A percentile compares a stretch with the other conserved stretches of the same genome.
These are phyloP conservation scores for Andricus quercusramuli DNA, from an alignment of 2,888 invertebrate species.

Conservation along the genomic window DNA sequence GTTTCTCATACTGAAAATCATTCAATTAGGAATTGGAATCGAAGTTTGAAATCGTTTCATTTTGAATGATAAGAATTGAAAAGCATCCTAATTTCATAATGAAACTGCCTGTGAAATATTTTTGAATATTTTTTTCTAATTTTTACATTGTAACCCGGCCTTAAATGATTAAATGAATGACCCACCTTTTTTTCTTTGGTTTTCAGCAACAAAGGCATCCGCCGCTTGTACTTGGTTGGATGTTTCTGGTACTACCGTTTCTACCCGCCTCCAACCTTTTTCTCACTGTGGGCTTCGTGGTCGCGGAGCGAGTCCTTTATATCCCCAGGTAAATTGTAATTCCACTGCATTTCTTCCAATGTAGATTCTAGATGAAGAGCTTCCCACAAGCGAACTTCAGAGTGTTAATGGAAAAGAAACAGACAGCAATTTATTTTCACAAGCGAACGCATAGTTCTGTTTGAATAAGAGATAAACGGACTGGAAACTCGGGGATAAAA, in stretches of 20 bases:
- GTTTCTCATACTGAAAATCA: no score
- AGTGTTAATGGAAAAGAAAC: not conserved
- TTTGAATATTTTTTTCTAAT: not conserved
- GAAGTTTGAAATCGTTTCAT: no score
- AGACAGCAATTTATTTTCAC: not conserved
- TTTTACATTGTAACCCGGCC: accelerated
- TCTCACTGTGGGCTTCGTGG: conserved; percentile 90
- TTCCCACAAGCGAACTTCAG: not conserved
- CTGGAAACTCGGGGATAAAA: not conserved
- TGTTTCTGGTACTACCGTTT: conserved; percentile 90
- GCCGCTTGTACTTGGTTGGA: conserved; percentile 84
- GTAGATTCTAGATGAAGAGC: not conserved
- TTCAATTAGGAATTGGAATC: no score
- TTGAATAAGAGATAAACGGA: conserved; percentile 2
- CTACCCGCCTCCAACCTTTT: conserved; percentile 92
- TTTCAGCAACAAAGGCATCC: conserved; percentile 85
- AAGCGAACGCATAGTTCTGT: not conserved
- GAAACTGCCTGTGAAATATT: not conserved
- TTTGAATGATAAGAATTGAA: no score
- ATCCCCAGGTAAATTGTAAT: conserved; percentile 85
- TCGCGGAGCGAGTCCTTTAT: conserved; percentile 93
- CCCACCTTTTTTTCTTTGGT: conserved; percentile 55
- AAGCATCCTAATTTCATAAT: no score
- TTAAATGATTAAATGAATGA: not conserved
- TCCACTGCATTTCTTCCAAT: not conserved